These are phyloP conservation scores for Colletes collaris DNA, from an alignment of 2,888 invertebrate genomes.

Conservation along the genomic window DNA sequence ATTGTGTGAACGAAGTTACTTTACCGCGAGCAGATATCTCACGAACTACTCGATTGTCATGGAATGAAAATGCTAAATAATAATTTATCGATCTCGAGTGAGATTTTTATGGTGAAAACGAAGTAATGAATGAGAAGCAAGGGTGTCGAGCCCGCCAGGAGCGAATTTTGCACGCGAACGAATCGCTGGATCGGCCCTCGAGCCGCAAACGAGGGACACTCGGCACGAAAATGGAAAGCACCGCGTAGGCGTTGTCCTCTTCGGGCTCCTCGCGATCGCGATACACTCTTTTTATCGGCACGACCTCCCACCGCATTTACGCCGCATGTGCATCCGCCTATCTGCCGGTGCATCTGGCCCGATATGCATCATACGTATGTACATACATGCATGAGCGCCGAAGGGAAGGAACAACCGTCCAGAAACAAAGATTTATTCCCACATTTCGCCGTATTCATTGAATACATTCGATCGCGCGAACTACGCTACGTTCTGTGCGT, in stretches of 20 bases:
- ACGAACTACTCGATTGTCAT: no score
- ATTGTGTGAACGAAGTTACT: no score
- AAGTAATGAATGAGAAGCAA: slow-evolving; percentile 5
- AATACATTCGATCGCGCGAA: neutral
- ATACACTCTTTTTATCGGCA: slow-evolving; percentile 44
- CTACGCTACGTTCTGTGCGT: no score
- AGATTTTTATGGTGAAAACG: neutral
- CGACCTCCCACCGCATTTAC: slow-evolving; percentile 47
- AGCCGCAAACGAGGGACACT: slow-evolving; percentile 23
- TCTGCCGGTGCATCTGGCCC: slow-evolving; percentile 36
- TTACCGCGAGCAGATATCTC: no score
- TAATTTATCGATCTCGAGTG: no score
- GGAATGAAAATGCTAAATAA: no score
- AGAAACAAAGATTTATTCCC: slow-evolving; percentile 40
- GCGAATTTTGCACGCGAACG: neutral
- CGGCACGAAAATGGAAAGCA: slow-evolving; percentile 33
- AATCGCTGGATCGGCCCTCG: slow-evolving; percentile 12
- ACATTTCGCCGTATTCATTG: slow-evolving; percentile 26
- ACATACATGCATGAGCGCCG: slow-evolving; percentile 10
- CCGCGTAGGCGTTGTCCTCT: slow-evolving; percentile 44
- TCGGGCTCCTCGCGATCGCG: slow-evolving; percentile 32
- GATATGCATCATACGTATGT: slow-evolving; percentile 45
- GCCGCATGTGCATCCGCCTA: slow-evolving; percentile 33
- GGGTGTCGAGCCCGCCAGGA: neutral
- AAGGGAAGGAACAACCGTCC: slow-evolving; percentile 19